These are phyloP conservation scores for Timema cristinae DNA, from an alignment of 2,888 invertebrate genomes.

Conservation along the genomic window DNA sequence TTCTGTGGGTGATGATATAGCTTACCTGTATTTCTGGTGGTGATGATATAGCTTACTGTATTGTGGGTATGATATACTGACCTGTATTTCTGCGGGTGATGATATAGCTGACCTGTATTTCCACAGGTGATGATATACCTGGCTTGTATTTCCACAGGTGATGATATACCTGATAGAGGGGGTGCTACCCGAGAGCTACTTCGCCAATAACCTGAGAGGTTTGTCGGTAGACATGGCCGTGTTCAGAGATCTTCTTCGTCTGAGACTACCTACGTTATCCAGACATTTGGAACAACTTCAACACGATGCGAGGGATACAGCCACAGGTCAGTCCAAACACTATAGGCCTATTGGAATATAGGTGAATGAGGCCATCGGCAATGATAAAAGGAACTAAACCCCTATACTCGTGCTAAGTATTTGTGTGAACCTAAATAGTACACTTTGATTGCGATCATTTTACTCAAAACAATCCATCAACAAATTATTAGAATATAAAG, in stretches of 20 bases:
- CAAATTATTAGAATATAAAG: too few relatives aligned
- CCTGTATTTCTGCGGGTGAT: too few relatives aligned
- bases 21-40: too few relatives aligned
- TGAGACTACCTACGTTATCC: constrained; percentile 81
- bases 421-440: too few relatives aligned
- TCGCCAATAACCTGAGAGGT: constrained; percentile 92
- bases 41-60: too few relatives aligned
- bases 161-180: constrained; percentile 93
- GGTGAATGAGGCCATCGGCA: background rate
- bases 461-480: too few relatives aligned
- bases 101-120: too few relatives aligned
- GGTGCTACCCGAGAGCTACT: constrained; percentile 90
- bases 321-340: constrained; percentile 45
- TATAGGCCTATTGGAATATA: background rate
- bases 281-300: constrained; percentile 89
- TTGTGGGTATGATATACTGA: too few relatives aligned
- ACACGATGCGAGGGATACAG: constrained; percentile 70
- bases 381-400: background rate
- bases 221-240: constrained; percentile 99
- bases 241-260: constrained; percentile 83
- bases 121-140: too few relatives aligned
- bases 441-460: too few relatives aligned
- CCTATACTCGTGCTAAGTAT: too few relatives aligned
- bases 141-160: constrained; percentile 49
- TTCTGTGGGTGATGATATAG: too few relatives aligned